Evolutionary conservation across 2,797 vertebrate species (phyloP), one percentile per base, ranked within the genome.

Genomic region (Crenichthys baileyi): DNA sequence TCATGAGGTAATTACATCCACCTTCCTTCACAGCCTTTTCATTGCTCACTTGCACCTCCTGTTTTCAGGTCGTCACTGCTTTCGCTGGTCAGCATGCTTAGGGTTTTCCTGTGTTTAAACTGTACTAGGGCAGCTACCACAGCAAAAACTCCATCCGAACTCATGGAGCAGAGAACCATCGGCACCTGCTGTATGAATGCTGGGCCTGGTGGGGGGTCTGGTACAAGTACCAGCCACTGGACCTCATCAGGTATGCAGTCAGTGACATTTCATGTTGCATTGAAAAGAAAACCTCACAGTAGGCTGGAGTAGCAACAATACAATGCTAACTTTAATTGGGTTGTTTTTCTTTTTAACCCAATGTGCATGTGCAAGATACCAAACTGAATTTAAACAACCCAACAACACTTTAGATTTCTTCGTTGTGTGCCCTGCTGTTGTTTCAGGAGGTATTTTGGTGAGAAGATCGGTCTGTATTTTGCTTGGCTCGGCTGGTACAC

Each of bases 401-500:
- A 67, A 24, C 9, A 44, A 67, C 7, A 67, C 39, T 67, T 24
- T 41, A 13, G 4, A 44, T 29, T 16, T 1, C 0, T 26, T 63
- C 18, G 3, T 73, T 22, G 48, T 22, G 7, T 13, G 0, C 1
- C 76, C 15, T 70, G 73, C 9, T 82, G 73, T 31, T 71, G 20
- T 36, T 82, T 60, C 93, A 98, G 97, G 88, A 92, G 96, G 39
- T 98, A 98, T 86, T 98, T 98, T 77, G 97, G 97, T 78, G 97
- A 98, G 93, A 98, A 98, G 93, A 98, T 98, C 3, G 97, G 97
- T 0, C 87, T 98, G 68, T 98, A 98, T 89, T 98, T 98, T 41
- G 97, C 97, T 78, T 98, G 97, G 97, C 85, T 98, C 60, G 97
- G 97, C 86, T 98, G 97, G 97, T 98, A 98, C 92, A 98, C 97